Base-by-base conservation (phyloP, 2,113 vertebrate genomes). In the Pteropus alecto region DNA sequence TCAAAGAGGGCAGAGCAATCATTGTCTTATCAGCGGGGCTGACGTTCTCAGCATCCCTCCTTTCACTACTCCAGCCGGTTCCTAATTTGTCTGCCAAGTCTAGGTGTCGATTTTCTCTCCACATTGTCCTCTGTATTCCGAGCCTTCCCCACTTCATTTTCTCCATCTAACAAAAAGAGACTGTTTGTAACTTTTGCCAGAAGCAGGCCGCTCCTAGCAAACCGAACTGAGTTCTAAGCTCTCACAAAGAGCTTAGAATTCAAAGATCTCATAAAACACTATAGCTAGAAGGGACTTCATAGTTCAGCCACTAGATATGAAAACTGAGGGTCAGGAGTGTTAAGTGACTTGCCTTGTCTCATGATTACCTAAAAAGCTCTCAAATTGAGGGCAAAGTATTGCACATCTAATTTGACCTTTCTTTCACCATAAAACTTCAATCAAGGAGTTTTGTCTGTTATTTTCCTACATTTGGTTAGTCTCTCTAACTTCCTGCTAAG, bases 401-500 rank as follows among this genome's bases (percentile, higher is more conserved):
- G 19, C 4, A 61, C 33, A 28, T 93, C 70, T 79, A 78, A 74
- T 41, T 30, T 84, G 70, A 96, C 15, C 30, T 74, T 96, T 85
- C 54, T 71, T 3, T 33, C 33, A n/a, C 63, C 21, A 56, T 87
- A 43, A 90, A 87, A 82, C 68, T 90, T 89, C 51, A 51, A 18
- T 46, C 48, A 46, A 61, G 35, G 51, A 82, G 2, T 92, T 94
- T 85, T 18, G 13, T 73, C 11, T 81, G 9, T 65, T 67, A 67
- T 87, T 83, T 95, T 93, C 81, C 68, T 87, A 74, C n/a, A 82
- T 94, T 87, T 94, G 30, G 15, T 89, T 71, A 78, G 35, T 35
- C n/a, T 81, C 56, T 38, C 82, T 83, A 38, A 77, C 16, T 74
- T 67, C 65, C 51, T 82, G n/a, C 48, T 82, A 87, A 94, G 4